Evolutionary conservation across 2,888 invertebrate species (phyloP).

Genomic region (Heteromurus nitidus): DNA sequence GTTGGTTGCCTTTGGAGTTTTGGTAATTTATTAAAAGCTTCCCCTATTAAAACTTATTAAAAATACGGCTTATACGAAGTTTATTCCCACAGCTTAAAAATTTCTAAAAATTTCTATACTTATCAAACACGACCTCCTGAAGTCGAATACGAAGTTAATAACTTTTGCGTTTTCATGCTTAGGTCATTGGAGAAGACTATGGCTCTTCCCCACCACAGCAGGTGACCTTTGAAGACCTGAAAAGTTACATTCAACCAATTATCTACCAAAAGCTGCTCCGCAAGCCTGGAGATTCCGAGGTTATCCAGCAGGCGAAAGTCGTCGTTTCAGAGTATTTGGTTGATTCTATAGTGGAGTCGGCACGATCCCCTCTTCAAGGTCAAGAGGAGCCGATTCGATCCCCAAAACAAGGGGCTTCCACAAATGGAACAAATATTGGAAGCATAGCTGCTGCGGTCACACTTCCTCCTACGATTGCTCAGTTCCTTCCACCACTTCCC

Average conservation of each 20-base stretch:
- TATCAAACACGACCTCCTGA: no score
- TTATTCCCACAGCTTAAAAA: no score
- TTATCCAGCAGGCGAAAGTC: conserved; percentile 35
- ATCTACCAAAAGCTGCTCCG: conserved; percentile 45
- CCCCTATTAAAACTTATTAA: no score
- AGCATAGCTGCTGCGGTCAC: no score
- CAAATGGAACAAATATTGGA: conserved; percentile 2
- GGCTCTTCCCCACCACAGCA: no score
- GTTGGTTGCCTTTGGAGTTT: neutral
- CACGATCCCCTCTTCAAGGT: neutral
- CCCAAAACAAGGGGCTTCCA: conserved; percentile 8
- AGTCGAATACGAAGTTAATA: no score
- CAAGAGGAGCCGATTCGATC: neutral
- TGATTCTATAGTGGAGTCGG: conserved; percentile 37
- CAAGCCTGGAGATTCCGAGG: conserved; percentile 31
- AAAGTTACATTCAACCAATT: conserved; percentile 45
- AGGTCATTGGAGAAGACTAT: conserved; percentile 30
- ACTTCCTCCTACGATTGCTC: neutral
- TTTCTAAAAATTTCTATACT: no score
- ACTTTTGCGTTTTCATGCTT: no score
- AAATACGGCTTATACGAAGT: no score
- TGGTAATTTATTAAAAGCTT: no score
- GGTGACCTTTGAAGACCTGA: conserved; percentile 28
- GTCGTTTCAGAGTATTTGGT: conserved; percentile 41
- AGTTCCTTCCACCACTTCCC: neutral